Evolutionary conservation across 2,113 vertebrate genomes (phyloP), one percentile per base, ranked within the genome.

Genomic region (Rallus limicola): DNA sequence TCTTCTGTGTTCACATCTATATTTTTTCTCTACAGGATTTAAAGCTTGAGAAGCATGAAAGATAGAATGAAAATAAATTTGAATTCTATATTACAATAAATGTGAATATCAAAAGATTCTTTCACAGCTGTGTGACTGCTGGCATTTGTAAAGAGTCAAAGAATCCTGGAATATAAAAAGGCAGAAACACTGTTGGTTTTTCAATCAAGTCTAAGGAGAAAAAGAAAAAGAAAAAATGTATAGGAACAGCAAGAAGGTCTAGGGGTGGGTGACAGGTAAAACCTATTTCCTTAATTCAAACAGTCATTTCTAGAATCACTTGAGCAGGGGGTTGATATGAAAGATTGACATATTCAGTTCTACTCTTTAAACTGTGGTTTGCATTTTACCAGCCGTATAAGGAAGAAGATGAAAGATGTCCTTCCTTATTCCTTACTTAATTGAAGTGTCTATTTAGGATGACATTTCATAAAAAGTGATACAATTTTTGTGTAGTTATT

Each of bases 41-140:
- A 95, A 92, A 97, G 95, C 87, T 71, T 65, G 92, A 97, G 92
- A 90, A 85, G 92, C 94, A 95, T 95, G 95, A 95, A 95, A 95
- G 96, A 84, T 50, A 96, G 65, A 93, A 91, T 95, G 71, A 94
- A 97, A 98, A 96, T 97, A 88, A 75, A 97, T 96, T 96, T 97
- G 92, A 95, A 97, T 96, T 95, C 88, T 96, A 44, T 93, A 97
- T 97, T 94, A 97, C 77, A 97, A 94, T 95, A 97, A 95, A 95
- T 63, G 86, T 84, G 94, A 96, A 91, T 95, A 97, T 96, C 92
- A 97, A 97, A 97, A 97, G 91, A 95, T 95, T 92, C 83, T 95
- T 84, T 90, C 86, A 75, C 76, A 96, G 86, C 94, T 96, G 71
- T 95, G 77, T 93, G 95, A 96, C 85, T 96, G 95, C 86, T 96